Percentiles rank a stretch among this genome's conserved stretches.
phyloP scores from a whole-genome alignment of 2,888 invertebrate species.

The Lasioglossum zephyrum region DNA sequence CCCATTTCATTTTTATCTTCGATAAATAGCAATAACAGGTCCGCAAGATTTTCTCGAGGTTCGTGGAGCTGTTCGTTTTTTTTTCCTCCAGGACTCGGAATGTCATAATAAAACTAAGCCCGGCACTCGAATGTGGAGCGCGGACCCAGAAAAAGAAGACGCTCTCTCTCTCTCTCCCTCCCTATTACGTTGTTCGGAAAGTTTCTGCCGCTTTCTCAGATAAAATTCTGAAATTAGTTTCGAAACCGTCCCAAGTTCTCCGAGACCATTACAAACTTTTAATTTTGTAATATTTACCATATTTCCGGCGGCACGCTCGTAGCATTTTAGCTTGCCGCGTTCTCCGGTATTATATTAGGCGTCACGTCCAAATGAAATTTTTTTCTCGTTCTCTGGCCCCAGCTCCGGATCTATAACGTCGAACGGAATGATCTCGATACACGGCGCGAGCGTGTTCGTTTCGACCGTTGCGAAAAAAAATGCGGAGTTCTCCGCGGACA shows the following conservation, averaged over 20 bases:
- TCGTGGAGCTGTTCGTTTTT: neutral
- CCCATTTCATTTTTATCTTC: neutral
- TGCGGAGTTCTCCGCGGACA: neutral
- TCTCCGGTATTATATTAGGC: neutral
- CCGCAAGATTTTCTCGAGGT: neutral
- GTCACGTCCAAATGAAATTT: neutral
- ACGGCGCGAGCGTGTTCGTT: neutral
- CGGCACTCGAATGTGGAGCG: slow-evolving; percentile 19
- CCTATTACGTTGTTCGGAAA: slow-evolving; percentile 39
- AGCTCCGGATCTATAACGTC: neutral
- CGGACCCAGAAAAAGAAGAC: slow-evolving; percentile 32
- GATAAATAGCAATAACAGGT: neutral
- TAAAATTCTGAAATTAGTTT: slow-evolving; percentile 48
- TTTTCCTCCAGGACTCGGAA: neutral
- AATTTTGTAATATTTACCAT: slow-evolving; percentile 29
- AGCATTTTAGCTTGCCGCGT: neutral
- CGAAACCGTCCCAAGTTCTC: slow-evolving; percentile 28
- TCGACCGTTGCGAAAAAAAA: neutral
- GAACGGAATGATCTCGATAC: neutral
- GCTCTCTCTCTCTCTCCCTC: slow-evolving; percentile 5
- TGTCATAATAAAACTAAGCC: slow-evolving; percentile 15
- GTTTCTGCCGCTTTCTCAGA: slow-evolving; percentile 33
- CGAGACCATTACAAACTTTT: slow-evolving; percentile 16
- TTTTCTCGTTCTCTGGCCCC: no score
- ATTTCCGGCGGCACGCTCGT: slow-evolving; percentile 4